Conservation (phyloP, 1,140 invertebrate genomes). For the Lethrus apterus region DNA sequence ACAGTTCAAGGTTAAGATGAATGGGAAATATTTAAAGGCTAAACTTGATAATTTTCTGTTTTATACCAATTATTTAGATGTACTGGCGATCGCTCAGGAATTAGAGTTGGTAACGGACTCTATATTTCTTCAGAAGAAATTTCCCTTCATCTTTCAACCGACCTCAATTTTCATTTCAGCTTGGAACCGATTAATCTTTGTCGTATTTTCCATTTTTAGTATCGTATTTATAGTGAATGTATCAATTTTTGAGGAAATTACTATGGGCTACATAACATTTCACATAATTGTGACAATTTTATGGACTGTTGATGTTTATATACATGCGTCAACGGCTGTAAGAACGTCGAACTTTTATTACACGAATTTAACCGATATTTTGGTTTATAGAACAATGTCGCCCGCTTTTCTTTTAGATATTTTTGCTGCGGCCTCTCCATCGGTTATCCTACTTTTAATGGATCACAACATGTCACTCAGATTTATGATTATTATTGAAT, state of each 20-base stretch:
- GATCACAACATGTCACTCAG: neutral
- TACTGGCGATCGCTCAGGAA: slow-evolving; percentile 10
- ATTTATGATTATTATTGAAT: neutral
- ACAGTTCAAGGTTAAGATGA: neutral
- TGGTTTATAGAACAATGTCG: neutral
- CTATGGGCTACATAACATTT: neutral
- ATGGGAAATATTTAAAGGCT: neutral
- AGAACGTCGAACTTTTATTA: neutral
- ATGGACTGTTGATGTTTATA: slow-evolving; percentile 6
- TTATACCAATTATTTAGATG: slow-evolving; percentile 6
- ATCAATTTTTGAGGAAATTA: neutral
- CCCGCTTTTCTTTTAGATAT: slow-evolving; percentile 4
- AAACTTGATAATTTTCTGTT: neutral
- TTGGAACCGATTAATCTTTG: slow-evolving; percentile 2
- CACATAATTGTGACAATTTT: neutral
- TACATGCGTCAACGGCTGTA: neutral
- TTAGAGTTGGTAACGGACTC: slow-evolving; percentile 6
- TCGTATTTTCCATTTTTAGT: neutral
- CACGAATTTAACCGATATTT: slow-evolving; percentile 2
- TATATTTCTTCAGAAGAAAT: slow-evolving; percentile 3
- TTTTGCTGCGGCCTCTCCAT: neutral
- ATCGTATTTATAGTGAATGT: neutral
- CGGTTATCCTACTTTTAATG: neutral
- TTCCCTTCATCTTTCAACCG: slow-evolving; percentile 8
- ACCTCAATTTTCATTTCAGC: neutral